Base-by-base conservation (phyloP, 2,888 invertebrate genomes). In the Eupithecia exiguata region DNA sequence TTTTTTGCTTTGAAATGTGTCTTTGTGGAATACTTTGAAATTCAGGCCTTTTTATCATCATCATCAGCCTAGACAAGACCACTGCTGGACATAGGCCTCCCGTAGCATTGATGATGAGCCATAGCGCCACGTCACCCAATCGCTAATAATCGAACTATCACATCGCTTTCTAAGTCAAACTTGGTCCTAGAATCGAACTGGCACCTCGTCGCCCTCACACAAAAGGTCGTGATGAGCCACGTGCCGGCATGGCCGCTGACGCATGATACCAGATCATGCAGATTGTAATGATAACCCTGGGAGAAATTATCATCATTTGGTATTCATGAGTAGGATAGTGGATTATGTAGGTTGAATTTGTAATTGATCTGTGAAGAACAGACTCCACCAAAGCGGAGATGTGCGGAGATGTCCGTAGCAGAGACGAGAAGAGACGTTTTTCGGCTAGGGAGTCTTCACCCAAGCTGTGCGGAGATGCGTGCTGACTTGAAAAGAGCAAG, bases 181-280 rank as follows among this genome's bases (percentile, higher is more conserved):
- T 35, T 58, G 14, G 18, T 21, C 18, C 16, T 40, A 18, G 53
- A 67, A 66, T 21, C 38, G 66, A 70, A 70, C 46, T 66, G n/a
- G 58, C 70, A 68, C 71, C 70, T 70, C 63, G 58, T 63, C 62
- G 53, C 73, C 74, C 65, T 38, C 10, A 63, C 77, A 90, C 90
- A 91, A 91, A 87, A 81, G 88, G 79, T 74, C n/a, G 82, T 90
- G 87, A 90, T 89, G 85, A 88, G 88, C 61, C 90, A 87, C 89
- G 90, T 88, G 89, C 73, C 86, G 61, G 58, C 62, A 40, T 70
- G 73, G 68, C 67, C 69, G 68, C 40, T 76, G 77, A 74, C 75
- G 81, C 82, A 81, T 82, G 84, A 84, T 82, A 84, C 81, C 80
- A 46, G 70, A 80, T 79, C 78, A 80, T 76, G 76, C 72, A 77